Evolutionary conservation across 2,888 invertebrate genomes (phyloP), one percentile per base, ranked within the genome.

Genomic region (Agelastica alni): DNA sequence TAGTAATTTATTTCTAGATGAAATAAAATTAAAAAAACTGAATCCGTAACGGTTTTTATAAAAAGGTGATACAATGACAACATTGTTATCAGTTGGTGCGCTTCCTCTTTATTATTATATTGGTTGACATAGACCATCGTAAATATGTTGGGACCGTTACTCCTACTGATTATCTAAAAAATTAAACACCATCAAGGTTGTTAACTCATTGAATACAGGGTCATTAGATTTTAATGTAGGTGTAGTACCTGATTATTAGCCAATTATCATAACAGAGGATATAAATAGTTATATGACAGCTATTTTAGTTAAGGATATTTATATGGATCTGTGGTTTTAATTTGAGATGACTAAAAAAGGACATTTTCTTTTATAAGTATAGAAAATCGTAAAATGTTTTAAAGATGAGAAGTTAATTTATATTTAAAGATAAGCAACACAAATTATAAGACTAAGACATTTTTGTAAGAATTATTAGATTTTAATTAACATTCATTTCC

Each of bases 171-270:
- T 41, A 30, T 39, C 18, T 17, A 31, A 17, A 18, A 31, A 31
- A 39, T 48, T 39, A 48, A 48, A 39, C 39, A 18, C 39, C 17
- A 48, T 31, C 48, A 48, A 48, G 48, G 48, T 48, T 48, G 39
- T 48, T 48, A 48, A 48, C 48, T 48, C 39, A 39, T 17, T 41
- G 39, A 39, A 39, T 31, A 39, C 48, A 48, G 48, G 48, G 48
- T 48, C 48, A 39, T 48, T 48, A 48, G 12, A 17, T 18, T 41
- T 48, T 9, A 17, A 48, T 39, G 48, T 48, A 48, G 48, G 48
- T 31, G 48, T 48, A 48, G 48, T 20, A 31, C 31, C 31, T 32
- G 44, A 44, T 44, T 44, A 28, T 44, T 44, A 28, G 30, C 16
- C 28, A 28, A 47, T 47, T 47, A 39, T 30, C 14, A 28, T 48